Evolutionary conservation across 1,140 invertebrate species (phyloP), one percentile per base, ranked within the genome.

Genomic region (Dryas iulia): DNA sequence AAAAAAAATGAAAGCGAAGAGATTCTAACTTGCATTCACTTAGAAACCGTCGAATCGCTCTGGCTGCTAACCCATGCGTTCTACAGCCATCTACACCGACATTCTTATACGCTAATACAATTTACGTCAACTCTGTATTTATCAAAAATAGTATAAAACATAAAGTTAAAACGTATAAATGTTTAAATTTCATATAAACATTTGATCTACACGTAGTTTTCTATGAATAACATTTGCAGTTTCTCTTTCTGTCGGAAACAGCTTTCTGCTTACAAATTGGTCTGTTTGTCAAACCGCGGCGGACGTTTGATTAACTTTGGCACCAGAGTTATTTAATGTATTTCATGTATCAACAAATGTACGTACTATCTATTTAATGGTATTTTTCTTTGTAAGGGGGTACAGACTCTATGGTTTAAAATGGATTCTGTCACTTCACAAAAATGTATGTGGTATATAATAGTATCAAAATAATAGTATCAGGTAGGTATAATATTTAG

Each of bases 291-390:
- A 33, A 60, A 66, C 68, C 68, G 61, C 66, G 71, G 65, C 66
- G 73, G 72, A 62, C 74, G 70, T 80, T 80, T 78, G 73, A 78
- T 76, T 76, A 78, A 80, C 78, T 80, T 77, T 75, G 72, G 71
- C 71, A 66, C 66, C 69, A 57, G 58, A 68, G 58, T 69, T 65
- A 66, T 59, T 61, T 67, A 74, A 73, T 69, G 54, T 73, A 69
- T 69, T 66, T 73, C 54, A 57, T 26, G 31, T 58, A 54, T 66
- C 63, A 54, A 73, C 66, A 69, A 64, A 73, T 66, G 62, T 58
- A 4, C 14, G 8, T 1, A n/a, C 31, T 25, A 24, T 61, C 24
- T 18, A 18, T 21, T 21, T 47, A 31, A 52, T 21, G 11, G 35
- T 6, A 14, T 47, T 1, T 18, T 28, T 8, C 8, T 39, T 6